phyloP scores from a whole-genome alignment of 2,888 invertebrate genomes.

The Thymelicus lineola region DNA sequence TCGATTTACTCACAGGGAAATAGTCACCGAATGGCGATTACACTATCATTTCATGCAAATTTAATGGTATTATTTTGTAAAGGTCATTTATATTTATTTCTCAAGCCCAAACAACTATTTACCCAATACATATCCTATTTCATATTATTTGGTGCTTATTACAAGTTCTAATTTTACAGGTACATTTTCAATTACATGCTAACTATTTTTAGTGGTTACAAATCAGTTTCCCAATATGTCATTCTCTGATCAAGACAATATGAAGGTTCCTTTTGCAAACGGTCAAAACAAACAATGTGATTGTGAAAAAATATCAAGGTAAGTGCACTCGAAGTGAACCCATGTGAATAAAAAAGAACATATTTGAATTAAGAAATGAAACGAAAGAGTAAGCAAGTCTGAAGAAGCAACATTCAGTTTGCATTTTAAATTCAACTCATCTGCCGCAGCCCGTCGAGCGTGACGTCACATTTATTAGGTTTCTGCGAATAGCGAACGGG shows the following conservation, averaged over 20 bases:
- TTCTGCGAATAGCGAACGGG: slow-evolving; percentile 25
- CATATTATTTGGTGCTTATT: neutral
- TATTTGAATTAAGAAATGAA: neutral
- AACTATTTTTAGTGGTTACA: neutral
- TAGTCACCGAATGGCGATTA: neutral
- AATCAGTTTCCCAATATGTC: neutral
- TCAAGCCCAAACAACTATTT: neutral
- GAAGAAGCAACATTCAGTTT: slow-evolving; percentile 4
- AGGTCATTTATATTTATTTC: neutral
- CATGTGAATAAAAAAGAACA: too few species aligned
- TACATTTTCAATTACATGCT: neutral
- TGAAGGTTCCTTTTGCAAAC: neutral
- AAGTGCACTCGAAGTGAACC: too few species aligned
- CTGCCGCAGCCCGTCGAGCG: slow-evolving; percentile 45
- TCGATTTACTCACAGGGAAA: neutral
- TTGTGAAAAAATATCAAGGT: neutral
- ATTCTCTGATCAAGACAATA: neutral
- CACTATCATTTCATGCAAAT: slow-evolving; percentile 8
- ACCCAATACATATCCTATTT: neutral
- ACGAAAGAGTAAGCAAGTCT: neutral
- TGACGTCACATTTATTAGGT: slow-evolving; percentile 45
- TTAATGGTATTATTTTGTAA: neutral
- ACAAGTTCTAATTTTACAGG: neutral
- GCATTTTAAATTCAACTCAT: slow-evolving; percentile 48
- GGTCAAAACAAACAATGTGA: neutral